Base-by-base conservation (phyloP, 1,140 invertebrate genomes). In the Lordiphosa clarofinis region DNA sequence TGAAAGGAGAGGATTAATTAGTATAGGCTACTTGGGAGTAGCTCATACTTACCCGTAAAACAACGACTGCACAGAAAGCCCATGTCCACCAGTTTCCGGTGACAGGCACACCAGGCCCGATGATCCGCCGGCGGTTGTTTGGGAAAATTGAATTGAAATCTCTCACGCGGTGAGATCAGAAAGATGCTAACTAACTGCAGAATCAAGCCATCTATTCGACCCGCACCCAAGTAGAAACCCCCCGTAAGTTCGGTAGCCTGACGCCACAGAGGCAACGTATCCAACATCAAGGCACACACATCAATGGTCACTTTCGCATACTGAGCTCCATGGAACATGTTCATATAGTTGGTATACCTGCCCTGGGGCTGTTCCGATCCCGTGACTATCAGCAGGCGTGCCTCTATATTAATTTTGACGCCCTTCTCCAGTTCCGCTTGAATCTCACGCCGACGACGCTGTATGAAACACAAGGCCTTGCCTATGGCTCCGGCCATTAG, bases 71-170 rank as follows among this genome's bases (percentile, higher is more conserved):
- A 46, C 4, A 46, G 11, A 13, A 9, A 46, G 9, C 43, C 43
- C 8, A 46, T 13, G 13, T 46, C n/a, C 24, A 46, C 12, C 4
- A 46, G 11, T 4, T 12, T 13, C 4, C 3, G 13, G 31, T 46
- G 43, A n/a, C 43, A 46, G 11, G 13, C 43, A 46, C 43, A 46
- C 10, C 3, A 13, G 6, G 43, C 24, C 3, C 43, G 11, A 33
- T 8, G 4, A 33, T 46, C 43, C 4, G 13, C 43, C 13, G 7
- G 6, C 7, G 43, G 43, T 46, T 46, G 43, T 1, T 31, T 28
- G 3, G 43, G 43, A 46, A 31, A 46, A 13, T 33, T 46, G 24
- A 46, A 46, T 33, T 46, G 43, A 33, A 46, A 46, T 9, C 43
- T 12, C 7, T 46, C 43, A 7, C 12, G 11, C 5, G 43, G 43